These are phyloP conservation scores for Hucho hucho DNA, from an alignment of 2,113 vertebrate species.

Conservation along the genomic window DNA sequence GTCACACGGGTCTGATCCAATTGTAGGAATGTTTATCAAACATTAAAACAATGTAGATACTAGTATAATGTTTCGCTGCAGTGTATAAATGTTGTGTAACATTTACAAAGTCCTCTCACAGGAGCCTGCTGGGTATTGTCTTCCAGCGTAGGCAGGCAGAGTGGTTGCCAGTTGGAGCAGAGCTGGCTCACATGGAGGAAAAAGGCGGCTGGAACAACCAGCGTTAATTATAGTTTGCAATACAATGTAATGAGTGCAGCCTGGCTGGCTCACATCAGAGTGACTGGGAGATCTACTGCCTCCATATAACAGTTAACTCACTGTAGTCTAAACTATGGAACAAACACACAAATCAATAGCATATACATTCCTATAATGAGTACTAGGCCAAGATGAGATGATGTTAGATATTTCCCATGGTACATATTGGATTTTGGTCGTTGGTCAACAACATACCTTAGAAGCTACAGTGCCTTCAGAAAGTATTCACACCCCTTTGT, in stretches of 20 bases:
- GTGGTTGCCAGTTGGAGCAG: constrained; percentile 7
- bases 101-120: neutral
- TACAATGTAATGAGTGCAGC: constrained; percentile 21
- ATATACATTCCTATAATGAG: constrained; percentile 61
- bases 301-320: constrained; percentile 11
- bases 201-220: constrained; percentile 21
- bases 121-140: neutral
- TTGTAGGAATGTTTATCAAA: too few relatives aligned
- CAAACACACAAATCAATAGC: constrained; percentile 40
- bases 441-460: neutral
- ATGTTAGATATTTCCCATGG: constrained; percentile 56
- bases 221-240: constrained; percentile 23
- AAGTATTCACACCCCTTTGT: too few relatives aligned
- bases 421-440: constrained; percentile 14
- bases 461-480: neutral
- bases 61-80: neutral
- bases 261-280: constrained; percentile 21
- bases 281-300: neutral
- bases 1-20: too few relatives aligned
- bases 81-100: neutral
- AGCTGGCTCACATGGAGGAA: constrained; percentile 3
- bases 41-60: neutral
- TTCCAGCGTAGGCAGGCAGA: neutral
- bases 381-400: constrained; percentile 48
- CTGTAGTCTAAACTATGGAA: constrained; percentile 19